These are phyloP conservation scores for Hyalella azteca DNA, from an alignment of 2,888 invertebrate genomes.

Conservation along the genomic window DNA sequence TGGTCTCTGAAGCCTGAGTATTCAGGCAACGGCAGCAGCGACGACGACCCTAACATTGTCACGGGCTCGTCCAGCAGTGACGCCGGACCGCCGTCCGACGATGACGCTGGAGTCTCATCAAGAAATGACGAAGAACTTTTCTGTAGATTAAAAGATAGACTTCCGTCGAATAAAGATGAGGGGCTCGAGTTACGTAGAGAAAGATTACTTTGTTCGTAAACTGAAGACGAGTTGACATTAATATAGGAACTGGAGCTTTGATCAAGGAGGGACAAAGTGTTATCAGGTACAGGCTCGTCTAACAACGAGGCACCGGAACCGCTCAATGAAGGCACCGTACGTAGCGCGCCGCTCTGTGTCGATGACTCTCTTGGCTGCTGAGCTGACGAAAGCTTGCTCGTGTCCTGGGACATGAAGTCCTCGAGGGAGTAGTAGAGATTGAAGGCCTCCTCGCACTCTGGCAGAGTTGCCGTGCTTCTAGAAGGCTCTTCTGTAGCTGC, in stretches of 20 bases:
- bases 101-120: neutral
- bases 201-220: no score
- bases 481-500: neutral
- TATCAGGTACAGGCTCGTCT: constrained; percentile 14
- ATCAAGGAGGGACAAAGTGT: neutral
- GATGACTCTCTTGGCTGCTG: no score
- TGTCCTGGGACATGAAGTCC: neutral
- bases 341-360: no score
- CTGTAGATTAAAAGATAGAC: no score
- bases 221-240: no score
- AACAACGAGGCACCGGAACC: neutral
- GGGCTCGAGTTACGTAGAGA: no score
- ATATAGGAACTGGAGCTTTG: neutral
- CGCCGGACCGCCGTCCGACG: neutral
- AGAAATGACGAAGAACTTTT: neutral
- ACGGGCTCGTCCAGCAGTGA: constrained; percentile 12
- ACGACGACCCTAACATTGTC: neutral
- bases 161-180: no score
- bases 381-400: no score
- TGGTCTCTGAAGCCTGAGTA: constrained; percentile 59
- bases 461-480: neutral
- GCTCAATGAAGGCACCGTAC: neutral
- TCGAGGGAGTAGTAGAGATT: constrained; percentile 29
- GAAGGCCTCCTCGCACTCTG: constrained; percentile 34
- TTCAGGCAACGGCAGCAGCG: neutral